phyloP scores from a whole-genome alignment of 1,140 invertebrate genomes.

The Cotesia glomerata region DNA sequence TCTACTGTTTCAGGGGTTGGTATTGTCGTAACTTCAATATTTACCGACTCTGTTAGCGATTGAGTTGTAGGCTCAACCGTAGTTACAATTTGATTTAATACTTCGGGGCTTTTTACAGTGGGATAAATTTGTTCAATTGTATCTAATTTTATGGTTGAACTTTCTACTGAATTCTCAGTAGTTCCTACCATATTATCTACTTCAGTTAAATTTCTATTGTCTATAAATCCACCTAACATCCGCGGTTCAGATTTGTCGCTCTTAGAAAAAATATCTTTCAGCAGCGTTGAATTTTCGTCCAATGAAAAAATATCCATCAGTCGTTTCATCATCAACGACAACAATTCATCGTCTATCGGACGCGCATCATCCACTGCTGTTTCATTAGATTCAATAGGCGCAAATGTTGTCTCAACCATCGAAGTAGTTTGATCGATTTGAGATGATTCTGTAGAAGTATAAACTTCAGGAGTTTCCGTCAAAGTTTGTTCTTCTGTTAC shows the following conservation, averaged over 20 bases:
- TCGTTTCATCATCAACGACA: slow-evolving; percentile 20
- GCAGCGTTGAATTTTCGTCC: not conserved
- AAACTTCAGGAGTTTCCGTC: not conserved
- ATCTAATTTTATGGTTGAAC: slow-evolving; percentile 4
- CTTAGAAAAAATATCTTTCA: not conserved
- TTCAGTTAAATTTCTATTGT: slow-evolving; percentile 35
- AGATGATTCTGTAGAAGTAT: too few species aligned
- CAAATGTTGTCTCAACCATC: not conserved
- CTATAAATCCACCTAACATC: slow-evolving; percentile 42
- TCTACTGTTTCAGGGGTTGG: slow-evolving; percentile 14
- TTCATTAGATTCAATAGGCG: slow-evolving; percentile 2
- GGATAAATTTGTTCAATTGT: not conserved
- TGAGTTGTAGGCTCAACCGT: not conserved
- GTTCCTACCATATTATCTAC: slow-evolving; percentile 16
- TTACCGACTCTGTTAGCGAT: not conserved
- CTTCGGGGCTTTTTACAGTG: not conserved
- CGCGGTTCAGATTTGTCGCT: slow-evolving; percentile 25
- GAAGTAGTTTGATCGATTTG: slow-evolving; percentile 1
- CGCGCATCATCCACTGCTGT: not conserved
- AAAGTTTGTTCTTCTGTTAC: not conserved
- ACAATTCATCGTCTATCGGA: slow-evolving; percentile 9
- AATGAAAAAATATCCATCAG: slow-evolving; percentile 13
- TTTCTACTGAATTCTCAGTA: slow-evolving; percentile 8
- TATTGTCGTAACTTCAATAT: not conserved
- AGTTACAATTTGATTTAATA: not conserved